A percentile compares a stretch with the other conserved stretches of the same genome.
phyloP scores from a whole-genome alignment of 2,888 invertebrate species.

The Agrochola lota region DNA sequence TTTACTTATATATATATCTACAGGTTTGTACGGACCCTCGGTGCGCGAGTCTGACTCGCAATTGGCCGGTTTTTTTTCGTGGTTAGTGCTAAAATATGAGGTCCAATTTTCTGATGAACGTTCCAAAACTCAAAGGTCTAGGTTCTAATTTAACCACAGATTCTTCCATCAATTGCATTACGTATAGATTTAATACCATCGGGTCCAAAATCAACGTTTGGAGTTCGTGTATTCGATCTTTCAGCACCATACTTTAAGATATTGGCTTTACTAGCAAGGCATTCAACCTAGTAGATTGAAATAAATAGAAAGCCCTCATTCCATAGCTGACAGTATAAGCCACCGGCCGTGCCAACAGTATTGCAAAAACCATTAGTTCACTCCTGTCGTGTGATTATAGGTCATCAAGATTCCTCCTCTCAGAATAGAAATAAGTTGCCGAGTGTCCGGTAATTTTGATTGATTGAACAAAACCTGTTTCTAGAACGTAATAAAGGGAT shows the following conservation, averaged over 20 bases:
- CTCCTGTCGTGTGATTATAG: conserved; percentile 41
- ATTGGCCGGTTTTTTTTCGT: no score
- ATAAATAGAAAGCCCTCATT: background rate
- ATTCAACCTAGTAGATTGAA: background rate
- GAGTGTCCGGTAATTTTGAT: conserved; percentile 58
- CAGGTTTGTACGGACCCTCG: no score
- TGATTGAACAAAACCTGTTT: conserved; percentile 56
- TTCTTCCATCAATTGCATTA: no score
- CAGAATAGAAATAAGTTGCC: conserved; percentile 60
- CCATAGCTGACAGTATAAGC: background rate
- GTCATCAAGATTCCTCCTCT: conserved; percentile 56
- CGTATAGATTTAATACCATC: background rate
- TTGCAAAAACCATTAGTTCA: conserved; percentile 32
- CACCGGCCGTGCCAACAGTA: conserved; percentile 16
- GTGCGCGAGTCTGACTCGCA: no score
- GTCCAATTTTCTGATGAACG: no score
- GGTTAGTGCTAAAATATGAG: no score
- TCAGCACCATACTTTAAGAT: background rate
- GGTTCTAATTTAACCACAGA: no score
- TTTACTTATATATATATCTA: no score
- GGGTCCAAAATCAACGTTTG: background rate
- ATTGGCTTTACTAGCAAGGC: background rate
- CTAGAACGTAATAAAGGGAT: conserved; percentile 31
- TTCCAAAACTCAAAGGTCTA: no score
- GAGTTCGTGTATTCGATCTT: background rate